phyloP scores from a whole-genome alignment of 2,888 invertebrate species.

The Argyresthia goedartella region DNA sequence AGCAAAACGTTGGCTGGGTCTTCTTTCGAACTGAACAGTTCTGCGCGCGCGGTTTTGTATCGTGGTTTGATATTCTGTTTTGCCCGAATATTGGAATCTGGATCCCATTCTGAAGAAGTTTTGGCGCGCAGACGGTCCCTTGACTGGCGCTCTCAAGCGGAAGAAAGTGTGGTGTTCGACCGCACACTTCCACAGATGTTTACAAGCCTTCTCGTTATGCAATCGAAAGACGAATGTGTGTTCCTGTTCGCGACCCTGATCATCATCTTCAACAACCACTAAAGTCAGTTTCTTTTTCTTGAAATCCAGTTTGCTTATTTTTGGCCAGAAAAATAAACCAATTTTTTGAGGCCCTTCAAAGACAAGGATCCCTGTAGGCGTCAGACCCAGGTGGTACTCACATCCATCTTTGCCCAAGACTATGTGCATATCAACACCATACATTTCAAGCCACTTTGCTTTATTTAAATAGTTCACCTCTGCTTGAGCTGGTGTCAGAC shows the following conservation, averaged over 20 bases:
- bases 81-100: constrained; percentile 92
- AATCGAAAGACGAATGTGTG: constrained; percentile 98
- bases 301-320: constrained; percentile 97
- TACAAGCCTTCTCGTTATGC: constrained; percentile 97
- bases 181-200: constrained; percentile 99
- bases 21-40: constrained; percentile 95
- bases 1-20: constrained; percentile 97
- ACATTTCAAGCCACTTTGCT: constrained; percentile 98
- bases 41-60: constrained; percentile 90
- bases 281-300: constrained; percentile 97
- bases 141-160: constrained; percentile 90
- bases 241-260: constrained; percentile 95
- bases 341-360: constrained; percentile 98
- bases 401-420: constrained; percentile 97
- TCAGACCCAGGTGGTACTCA: constrained; percentile 95
- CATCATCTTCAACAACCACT: constrained; percentile 98
- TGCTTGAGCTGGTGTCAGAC: constrained; percentile 94
- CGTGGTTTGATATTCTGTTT: constrained; percentile 98
- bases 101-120: constrained; percentile 99
- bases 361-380: constrained; percentile 98
- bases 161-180: constrained; percentile 99
- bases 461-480: constrained; percentile 96
- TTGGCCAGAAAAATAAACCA: constrained; percentile 99
- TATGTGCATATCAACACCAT: constrained; percentile 98
- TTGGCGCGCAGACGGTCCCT: constrained; percentile 89